Percentiles rank a stretch among this genome's conserved stretches.
phyloP scores from a whole-genome alignment of 2,888 invertebrate species.

The Drosophila putrida region DNA sequence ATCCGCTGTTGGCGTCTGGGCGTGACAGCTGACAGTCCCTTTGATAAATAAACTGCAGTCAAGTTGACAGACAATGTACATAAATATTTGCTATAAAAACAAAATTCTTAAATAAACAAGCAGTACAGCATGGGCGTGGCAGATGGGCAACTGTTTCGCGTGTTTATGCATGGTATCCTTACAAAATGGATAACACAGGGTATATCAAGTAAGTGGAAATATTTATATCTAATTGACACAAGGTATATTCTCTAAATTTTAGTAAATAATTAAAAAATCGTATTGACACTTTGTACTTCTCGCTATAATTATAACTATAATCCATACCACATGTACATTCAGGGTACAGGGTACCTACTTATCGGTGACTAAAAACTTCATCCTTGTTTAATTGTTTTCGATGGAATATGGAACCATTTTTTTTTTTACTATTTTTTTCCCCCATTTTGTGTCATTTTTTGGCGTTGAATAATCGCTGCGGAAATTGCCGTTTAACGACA shows the following conservation, averaged over 20 bases:
- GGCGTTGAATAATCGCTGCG: constrained; percentile 72
- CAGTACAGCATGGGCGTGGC: constrained; percentile 21
- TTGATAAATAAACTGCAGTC: constrained; percentile 67
- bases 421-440: constrained; percentile 10
- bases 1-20: constrained; percentile 41
- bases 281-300: too few relatives aligned
- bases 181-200: neutral
- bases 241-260: too few relatives aligned
- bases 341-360: neutral
- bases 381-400: constrained; percentile 10
- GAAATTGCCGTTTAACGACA: constrained; percentile 71
- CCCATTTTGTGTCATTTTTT: neutral
- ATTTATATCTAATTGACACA: too few relatives aligned
- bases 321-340: neutral
- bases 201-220: neutral
- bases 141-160: neutral
- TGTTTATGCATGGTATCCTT: neutral
- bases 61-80: constrained; percentile 42
- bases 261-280: too few relatives aligned
- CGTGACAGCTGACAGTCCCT: constrained; percentile 49
- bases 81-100: constrained; percentile 66
- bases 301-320: too few relatives aligned
- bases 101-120: constrained; percentile 26
- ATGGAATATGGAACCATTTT: neutral
- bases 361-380: neutral